Percentiles rank a stretch among this genome's conserved stretches.
Evolutionary conservation across 2,888 invertebrate genomes (phyloP).

Genomic region (Biston betularia): DNA sequence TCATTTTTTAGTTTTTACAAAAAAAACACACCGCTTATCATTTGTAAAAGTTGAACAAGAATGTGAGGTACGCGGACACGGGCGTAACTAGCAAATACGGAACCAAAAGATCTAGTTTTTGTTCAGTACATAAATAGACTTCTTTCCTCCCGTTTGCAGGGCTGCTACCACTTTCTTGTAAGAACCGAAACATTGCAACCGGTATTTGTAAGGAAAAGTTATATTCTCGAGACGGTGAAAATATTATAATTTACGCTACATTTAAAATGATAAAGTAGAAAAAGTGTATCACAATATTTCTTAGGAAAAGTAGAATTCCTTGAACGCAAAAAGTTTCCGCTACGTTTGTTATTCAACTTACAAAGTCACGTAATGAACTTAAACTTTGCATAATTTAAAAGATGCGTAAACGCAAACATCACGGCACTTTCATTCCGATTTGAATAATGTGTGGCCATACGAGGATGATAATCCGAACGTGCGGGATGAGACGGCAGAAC

Average conservation of each 20-base stretch:
- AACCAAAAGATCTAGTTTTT: constrained; percentile 28
- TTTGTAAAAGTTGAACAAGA: too few relatives aligned
- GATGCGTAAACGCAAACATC: constrained; percentile 15
- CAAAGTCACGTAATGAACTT: constrained; percentile 13
- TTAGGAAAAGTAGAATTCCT: constrained; percentile 10
- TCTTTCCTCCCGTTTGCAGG: constrained; percentile 27
- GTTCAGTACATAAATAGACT: constrained; percentile 21
- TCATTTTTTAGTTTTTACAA: too few relatives aligned
- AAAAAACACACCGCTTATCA: too few relatives aligned
- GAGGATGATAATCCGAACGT: constrained; percentile 25
- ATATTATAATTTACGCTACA: background rate
- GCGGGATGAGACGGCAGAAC: constrained; percentile 22
- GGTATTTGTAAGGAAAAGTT: background rate
- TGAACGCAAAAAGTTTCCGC: constrained; percentile 3
- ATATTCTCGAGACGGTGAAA: constrained; percentile 2
- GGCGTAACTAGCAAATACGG: constrained; percentile 15
- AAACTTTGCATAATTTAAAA: constrained; percentile 5
- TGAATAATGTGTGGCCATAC: constrained; percentile 29
- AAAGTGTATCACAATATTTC: background rate
- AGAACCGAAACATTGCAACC: background rate
- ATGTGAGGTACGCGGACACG: too few relatives aligned
- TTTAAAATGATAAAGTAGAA: background rate
- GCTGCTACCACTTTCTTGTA: constrained; percentile 27
- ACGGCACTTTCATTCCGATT: constrained; percentile 29
- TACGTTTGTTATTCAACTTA: constrained; percentile 5